phyloP scores from a whole-genome alignment of 2,888 invertebrate genomes.

The Agrenia bidenticulata region DNA sequence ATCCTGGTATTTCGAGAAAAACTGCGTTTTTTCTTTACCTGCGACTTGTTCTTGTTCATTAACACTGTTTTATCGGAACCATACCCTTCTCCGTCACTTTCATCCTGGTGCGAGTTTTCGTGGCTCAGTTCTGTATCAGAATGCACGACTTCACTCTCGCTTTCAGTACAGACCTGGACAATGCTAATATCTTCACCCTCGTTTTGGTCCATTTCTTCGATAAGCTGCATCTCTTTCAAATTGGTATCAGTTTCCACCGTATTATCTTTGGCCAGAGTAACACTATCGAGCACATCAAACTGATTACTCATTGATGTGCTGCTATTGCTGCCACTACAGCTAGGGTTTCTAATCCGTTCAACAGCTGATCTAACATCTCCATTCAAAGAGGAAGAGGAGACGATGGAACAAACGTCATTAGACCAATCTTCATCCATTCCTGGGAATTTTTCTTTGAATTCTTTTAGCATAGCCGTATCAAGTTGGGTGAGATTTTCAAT shows the following conservation, averaged over 20 bases:
- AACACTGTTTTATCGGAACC: too few relatives aligned
- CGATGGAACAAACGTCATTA: neutral
- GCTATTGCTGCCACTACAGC: neutral
- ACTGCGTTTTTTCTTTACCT: too few relatives aligned
- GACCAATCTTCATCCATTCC: neutral
- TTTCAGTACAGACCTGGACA: too few relatives aligned
- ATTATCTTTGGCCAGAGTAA: neutral
- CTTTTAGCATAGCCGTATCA: conserved; percentile 16
- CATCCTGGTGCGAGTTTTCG: too few relatives aligned
- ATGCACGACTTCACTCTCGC: neutral
- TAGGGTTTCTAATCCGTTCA: neutral
- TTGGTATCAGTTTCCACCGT: neutral
- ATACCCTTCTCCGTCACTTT: too few relatives aligned
- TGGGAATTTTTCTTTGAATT: conserved; percentile 13
- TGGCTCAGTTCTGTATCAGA: neutral
- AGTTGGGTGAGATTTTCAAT: conserved; percentile 20
- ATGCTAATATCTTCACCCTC: too few relatives aligned
- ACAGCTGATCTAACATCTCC: neutral
- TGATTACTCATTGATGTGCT: too few relatives aligned
- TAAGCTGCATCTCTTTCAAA: too few relatives aligned
- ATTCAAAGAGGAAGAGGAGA: neutral
- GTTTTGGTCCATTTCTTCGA: too few relatives aligned
- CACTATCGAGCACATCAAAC: neutral
- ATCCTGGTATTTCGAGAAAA: too few relatives aligned
- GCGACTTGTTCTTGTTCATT: too few relatives aligned